These are phyloP conservation scores for Formicarius rufipectus DNA, from an alignment of 2,113 vertebrate genomes.

Conservation along the genomic window DNA sequence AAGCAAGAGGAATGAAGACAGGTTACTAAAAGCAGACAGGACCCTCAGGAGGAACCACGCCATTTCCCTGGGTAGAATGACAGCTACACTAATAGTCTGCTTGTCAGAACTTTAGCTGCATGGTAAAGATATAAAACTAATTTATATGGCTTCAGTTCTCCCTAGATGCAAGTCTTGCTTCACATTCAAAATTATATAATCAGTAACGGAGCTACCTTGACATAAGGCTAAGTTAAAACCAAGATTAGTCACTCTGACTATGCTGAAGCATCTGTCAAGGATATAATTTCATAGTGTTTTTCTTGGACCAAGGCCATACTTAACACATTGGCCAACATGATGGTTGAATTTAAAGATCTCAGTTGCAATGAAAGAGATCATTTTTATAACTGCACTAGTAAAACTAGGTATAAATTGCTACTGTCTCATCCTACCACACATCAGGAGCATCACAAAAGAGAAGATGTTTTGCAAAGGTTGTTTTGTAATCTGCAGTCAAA, in stretches of 20 bases:
- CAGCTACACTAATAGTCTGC: background rate
- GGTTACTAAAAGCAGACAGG: background rate
- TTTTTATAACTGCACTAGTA: background rate
- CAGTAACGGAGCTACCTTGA: background rate
- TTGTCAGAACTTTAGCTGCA: background rate
- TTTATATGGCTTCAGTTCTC: background rate
- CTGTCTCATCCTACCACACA: background rate
- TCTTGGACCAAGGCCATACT: background rate
- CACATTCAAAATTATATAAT: background rate
- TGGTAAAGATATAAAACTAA: background rate
- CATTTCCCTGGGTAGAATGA: background rate
- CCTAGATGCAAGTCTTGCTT: background rate
- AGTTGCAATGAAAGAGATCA: background rate
- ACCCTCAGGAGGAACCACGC: background rate
- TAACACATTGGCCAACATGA: background rate
- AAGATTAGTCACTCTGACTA: conserved; percentile 4
- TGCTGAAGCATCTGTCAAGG: background rate
- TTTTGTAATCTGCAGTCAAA: background rate
- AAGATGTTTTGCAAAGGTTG: background rate
- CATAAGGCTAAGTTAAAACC: background rate
- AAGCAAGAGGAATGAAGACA: background rate
- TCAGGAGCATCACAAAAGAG: background rate
- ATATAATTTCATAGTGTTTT: background rate
- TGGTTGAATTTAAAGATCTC: background rate
- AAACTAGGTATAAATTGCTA: background rate